Evolutionary conservation across 92 coral and sea anemone genomes (phyloP), one percentile per base, ranked within the genome.

Genomic region (Hydrozoanthus gracilis): DNA sequence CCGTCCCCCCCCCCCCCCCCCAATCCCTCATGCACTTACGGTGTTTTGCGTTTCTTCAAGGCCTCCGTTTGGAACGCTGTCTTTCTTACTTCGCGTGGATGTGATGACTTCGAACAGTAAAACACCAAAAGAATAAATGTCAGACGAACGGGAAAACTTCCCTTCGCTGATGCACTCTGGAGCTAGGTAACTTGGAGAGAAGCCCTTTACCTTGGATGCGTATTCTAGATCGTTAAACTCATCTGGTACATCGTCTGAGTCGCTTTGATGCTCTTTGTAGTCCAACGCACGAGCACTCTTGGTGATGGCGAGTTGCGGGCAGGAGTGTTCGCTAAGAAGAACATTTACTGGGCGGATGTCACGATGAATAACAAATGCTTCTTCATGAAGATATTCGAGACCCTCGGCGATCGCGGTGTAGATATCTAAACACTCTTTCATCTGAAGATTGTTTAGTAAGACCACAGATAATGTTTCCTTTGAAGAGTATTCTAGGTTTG

Each of bases 291-390:
- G 82, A 5, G 39, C 82, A 56, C 27, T 10, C 16, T 77, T 56
- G 67, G 82, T 77, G 67, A 77, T 77, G 35, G 68, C 82, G 56
- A 77, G n/a, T 77, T 77, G 82, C 58, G 51, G 51, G 58, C 79
- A 74, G 58, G 3, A 4, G 6, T 2, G 18, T 49, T 5, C 13
- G 44, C 2, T 50, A 45, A 20, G 58, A 11, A 58, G 14, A 58
- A 58, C 64, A 58, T 58, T 58, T 11, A 27, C 39, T 27, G 39
- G 39, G 39, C 39, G 39, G 39, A 27, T 27, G 39, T 27, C 39
- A 27, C 39, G 56, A 50, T 74, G 61, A 16, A n/a, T 15, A 47
- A 50, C 61, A 14, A 74, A 51, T 74, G 79, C 17, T 27, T 8
- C 15, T 4, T 58, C n/a, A 16, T 58, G 64, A 5, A 58, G 64